These are phyloP conservation scores for Catostylus mosaicus DNA, from an alignment of 30 jellyfish, hydroid and myxozoan genomes.

Conservation along the genomic window DNA sequence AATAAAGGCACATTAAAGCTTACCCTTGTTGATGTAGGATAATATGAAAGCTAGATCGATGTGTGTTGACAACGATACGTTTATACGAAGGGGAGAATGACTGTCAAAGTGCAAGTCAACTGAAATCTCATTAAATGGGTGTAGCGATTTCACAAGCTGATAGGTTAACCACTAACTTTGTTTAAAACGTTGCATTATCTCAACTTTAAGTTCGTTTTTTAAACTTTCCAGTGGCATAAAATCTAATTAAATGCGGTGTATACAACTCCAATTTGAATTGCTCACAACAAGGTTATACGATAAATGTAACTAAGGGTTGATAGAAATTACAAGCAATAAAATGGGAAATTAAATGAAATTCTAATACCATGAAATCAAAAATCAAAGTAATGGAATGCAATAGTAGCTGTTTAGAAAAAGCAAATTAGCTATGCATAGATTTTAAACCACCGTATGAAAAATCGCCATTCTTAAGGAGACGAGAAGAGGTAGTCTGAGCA, in stretches of 20 bases:
- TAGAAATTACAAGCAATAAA: background rate
- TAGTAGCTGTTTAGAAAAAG: no score
- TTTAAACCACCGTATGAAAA: no score
- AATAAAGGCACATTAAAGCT: no score
- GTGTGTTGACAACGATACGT: no score
- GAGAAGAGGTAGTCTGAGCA: no score
- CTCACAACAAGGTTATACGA: background rate
- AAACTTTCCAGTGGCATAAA: background rate
- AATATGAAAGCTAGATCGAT: no score
- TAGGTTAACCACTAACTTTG: constrained; percentile 49
- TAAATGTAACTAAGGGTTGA: background rate
- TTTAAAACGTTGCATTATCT: constrained; percentile 32
- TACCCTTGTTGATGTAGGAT: no score
- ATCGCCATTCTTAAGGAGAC: no score
- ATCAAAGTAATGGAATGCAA: no score
- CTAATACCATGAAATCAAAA: no score
- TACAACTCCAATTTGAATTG: background rate
- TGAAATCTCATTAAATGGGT: constrained; percentile 33
- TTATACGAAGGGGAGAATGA: background rate
- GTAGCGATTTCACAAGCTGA: constrained; percentile 33
- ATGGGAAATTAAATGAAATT: background rate
- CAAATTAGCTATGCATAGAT: no score
- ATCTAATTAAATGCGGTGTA: constrained; percentile 24
- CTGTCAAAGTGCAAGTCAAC: background rate
- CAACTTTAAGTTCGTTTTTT: constrained; percentile 2